Evolutionary conservation across 2,797 vertebrate genomes (phyloP).

Genomic region (Neomorphus geoffroyi): DNA sequence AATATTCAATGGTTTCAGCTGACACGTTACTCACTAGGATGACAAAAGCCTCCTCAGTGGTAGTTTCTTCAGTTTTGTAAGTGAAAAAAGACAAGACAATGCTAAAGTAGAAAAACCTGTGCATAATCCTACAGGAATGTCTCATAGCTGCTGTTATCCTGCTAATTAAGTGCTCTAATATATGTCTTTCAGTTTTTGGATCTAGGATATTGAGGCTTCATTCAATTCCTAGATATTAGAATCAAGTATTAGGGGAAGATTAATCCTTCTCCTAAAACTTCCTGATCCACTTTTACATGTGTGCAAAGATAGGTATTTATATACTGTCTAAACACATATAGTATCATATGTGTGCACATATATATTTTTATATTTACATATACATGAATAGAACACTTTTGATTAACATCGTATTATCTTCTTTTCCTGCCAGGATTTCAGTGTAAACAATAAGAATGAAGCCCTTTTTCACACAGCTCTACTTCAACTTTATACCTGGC

Average conservation of each 20-base stretch:
- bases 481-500: neutral
- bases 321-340: too few species aligned
- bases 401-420: neutral
- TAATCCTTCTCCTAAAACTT: neutral
- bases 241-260: neutral
- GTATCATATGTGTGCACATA: too few species aligned
- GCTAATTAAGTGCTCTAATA: neutral
- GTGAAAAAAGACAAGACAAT: neutral
- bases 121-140: neutral
- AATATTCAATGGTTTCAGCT: neutral
- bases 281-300: neutral
- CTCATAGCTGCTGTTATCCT: neutral
- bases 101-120: neutral
- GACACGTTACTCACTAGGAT: neutral
- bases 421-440: neutral
- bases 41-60: neutral
- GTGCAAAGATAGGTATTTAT: neutral
- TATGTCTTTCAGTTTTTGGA: neutral
- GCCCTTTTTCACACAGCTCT: neutral
- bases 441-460: neutral
- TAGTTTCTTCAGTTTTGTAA: neutral
- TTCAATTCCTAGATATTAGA: neutral
- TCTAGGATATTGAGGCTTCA: neutral
- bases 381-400: neutral
- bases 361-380: rapidly evolving